Conservation (phyloP, 2,797 vertebrate species). For the Thalassophryne amazonica region DNA sequence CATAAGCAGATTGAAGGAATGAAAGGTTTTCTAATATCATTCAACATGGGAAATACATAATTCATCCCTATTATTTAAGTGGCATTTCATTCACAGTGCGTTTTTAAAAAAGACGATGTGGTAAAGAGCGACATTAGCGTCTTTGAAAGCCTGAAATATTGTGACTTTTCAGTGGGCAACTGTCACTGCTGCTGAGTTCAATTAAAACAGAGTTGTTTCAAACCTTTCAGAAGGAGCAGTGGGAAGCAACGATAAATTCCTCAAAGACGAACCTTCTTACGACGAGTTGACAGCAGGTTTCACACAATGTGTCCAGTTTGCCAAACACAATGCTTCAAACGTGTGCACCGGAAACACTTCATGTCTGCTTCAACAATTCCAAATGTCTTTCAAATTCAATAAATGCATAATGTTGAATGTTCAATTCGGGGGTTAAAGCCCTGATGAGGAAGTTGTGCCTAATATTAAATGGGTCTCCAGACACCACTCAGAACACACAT, state of each 20-base stretch:
- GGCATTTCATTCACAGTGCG: neutral
- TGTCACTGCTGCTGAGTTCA: slow-evolving; percentile 19
- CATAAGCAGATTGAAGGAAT: neutral
- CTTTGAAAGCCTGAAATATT: slow-evolving; percentile 18
- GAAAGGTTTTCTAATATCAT: slow-evolving; percentile 8
- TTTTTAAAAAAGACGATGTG: slow-evolving; percentile 6
- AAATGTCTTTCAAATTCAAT: no score
- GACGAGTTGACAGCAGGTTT: neutral
- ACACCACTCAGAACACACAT: no score
- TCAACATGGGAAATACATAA: neutral
- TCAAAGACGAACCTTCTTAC: neutral
- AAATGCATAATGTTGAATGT: no score
- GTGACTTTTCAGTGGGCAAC: slow-evolving; percentile 18
- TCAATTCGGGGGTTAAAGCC: no score
- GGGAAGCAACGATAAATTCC: slow-evolving; percentile 3
- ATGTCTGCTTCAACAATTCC: no score
- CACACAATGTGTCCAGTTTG: neutral
- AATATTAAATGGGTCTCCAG: no score
- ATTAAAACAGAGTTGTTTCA: slow-evolving; percentile 23
- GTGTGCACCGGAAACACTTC: no score
- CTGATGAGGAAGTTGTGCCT: no score
- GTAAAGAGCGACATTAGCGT: slow-evolving; percentile 7
- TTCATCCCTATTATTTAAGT: neutral
- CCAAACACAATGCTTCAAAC: no score
- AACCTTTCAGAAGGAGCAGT: slow-evolving; percentile 12